Conservation (phyloP, 2,888 invertebrate species). For the Pseudococcus jackbeardsleyi region DNA sequence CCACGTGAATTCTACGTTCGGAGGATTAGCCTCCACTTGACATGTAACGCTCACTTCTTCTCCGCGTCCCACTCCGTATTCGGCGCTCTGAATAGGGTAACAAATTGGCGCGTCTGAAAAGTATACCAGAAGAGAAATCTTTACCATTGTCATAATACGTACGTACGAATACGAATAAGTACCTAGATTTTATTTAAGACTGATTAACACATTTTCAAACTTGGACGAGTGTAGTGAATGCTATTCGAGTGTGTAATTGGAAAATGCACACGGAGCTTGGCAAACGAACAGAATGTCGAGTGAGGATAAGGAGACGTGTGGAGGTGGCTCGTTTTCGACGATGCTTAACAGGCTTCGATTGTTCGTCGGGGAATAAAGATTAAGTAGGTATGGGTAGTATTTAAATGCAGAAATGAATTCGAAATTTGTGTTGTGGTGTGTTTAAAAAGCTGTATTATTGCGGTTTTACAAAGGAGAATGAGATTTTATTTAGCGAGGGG, state of each 20-base stretch:
- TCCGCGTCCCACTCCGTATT: constrained; percentile 81
- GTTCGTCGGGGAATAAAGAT: neutral
- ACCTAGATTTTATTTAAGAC: constrained; percentile 8
- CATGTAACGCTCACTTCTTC: constrained; percentile 78
- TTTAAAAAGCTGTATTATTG: neutral
- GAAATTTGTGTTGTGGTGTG: neutral
- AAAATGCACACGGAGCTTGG: neutral
- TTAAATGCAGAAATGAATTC: neutral
- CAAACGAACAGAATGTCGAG: neutral
- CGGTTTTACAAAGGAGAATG: too few relatives aligned
- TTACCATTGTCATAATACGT: neutral
- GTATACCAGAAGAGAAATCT: neutral
- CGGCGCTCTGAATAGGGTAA: constrained; percentile 77
- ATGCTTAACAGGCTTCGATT: neutral
- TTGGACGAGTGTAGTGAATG: neutral
- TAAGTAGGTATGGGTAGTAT: neutral
- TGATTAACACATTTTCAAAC: constrained; percentile 19
- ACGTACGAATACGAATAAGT: neutral
- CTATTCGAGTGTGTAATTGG: neutral
- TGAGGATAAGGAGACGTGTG: neutral
- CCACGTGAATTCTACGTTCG: constrained; percentile 80
- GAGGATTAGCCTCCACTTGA: constrained; percentile 83
- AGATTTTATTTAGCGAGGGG: neutral
- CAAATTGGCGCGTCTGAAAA: constrained; percentile 81
- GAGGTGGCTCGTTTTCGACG: neutral